Evolutionary conservation across 2,888 invertebrate genomes (phyloP).

Genomic region (Uropetala carovei): DNA sequence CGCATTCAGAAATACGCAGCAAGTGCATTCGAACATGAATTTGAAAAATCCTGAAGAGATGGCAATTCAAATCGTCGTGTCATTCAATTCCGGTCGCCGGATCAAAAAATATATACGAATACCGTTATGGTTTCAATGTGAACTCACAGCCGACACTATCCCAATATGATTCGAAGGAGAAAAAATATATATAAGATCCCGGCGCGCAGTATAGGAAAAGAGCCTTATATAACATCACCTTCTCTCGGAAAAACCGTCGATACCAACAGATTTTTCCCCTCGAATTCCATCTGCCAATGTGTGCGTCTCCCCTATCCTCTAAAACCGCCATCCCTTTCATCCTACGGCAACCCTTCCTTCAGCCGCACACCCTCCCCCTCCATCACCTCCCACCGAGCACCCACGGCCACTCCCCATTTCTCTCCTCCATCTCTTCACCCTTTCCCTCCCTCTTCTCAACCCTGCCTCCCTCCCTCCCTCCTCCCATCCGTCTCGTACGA

Average conservation of each 20-base stretch:
- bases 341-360: not conserved
- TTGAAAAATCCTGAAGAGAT: too few relatives aligned
- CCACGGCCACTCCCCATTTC: not conserved
- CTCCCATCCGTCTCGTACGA: not conserved
- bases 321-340: not conserved
- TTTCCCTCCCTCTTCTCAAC: too few relatives aligned
- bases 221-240: not conserved
- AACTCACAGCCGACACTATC: not conserved
- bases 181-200: not conserved
- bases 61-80: not conserved
- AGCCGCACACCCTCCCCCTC: not conserved
- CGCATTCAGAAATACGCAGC: too few relatives aligned
- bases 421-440: not conserved
- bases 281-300: slow-evolving; percentile 3
- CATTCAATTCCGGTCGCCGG: not conserved
- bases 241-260: not conserved
- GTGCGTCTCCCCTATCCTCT: not conserved
- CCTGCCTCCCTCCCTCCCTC: too few relatives aligned
- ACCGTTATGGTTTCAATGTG: not conserved
- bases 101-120: not conserved
- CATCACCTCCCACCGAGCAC: not conserved
- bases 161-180: not conserved
- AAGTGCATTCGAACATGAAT: too few relatives aligned
- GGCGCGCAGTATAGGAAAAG: not conserved
- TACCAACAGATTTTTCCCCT: not conserved